Base-by-base conservation (phyloP, 2,113 vertebrate species). In the Lipophrys pholis region DNA sequence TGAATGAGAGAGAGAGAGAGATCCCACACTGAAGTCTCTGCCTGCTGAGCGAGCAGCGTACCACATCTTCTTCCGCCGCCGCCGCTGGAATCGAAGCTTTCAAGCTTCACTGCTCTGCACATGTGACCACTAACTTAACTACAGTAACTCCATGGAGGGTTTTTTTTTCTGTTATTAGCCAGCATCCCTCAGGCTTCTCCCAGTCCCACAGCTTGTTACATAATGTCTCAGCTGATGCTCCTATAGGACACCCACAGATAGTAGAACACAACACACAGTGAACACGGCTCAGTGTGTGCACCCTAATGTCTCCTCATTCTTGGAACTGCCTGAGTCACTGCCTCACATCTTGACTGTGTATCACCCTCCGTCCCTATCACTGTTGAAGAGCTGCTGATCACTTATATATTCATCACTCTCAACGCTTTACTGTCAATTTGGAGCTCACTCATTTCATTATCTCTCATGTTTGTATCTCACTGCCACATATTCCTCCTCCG, bases 41-140 rank as follows among this genome's bases (percentile, higher is more conserved):
- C 55, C 81, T 56, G 55, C 57, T 42, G 69, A 80, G 8, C 1
- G 16, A 59, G 58, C 60, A 79, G 35, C 70, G 38, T 78, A 73
- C 21, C 82, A 60, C 42, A 73, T 69, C 77, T 10, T 39, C 62
- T 69, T 30, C 21, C 4, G 21, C 21, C 4, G 21, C 62, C 66
- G 21, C 21, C 21, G 21, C 21, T 30, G 21, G 21, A 30, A 30
- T 38, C 16, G 9, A 45, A 41, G 54, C 81, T 42, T 49, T 63
- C 21, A 46, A 45, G 73, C 67, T 4, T 53, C 58, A 8, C 42
- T 64, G 68, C 59, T 55, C 14, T 54, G 15, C 69, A 54, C 17
- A 51, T 48, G 41, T 50, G 64, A 78, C 50, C 73, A 56, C 64
- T 21, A 64, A 45, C 53, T 38, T 60, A 62, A 49, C 54, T 50